Evolutionary conservation across 2,888 invertebrate species (phyloP), one percentile per base, ranked within the genome.

Genomic region (Auanema sp.): DNA sequence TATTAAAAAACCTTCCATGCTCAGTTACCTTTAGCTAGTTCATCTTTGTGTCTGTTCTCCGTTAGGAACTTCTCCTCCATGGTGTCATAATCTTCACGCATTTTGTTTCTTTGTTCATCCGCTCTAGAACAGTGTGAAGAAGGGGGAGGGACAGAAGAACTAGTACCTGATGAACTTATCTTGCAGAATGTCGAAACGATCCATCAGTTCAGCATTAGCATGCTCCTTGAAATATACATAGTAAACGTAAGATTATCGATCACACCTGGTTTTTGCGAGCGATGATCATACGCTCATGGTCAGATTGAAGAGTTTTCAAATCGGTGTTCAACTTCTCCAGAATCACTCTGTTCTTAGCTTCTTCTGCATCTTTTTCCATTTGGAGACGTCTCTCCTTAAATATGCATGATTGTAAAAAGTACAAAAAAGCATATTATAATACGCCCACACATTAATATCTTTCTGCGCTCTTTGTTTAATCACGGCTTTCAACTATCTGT

Each of bases 41-140:
- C 79, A 58, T 76, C 76, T 47, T 76, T 77, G 47, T 68, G 65
- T 50, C 73, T 61, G 54, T 69, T 69, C 60, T 80, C 80, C 24
- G 69, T 74, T 4, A 68, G 64, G 42, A 71, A 59, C 54, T 76
- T 72, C 44, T 74, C 72, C 50, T 76, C 74, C 51, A 72, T 44
- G 14, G 63, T 58, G 50, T 74, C 74, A 47, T 75, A 43, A 50
- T 75, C 71, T 41, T 76, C 74, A 2, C 61, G 63, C 43, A 76
- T 44, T 24, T 71, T 69, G 51, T 67, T 66, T 54, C 70, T 65
- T 53, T 72, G 70, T 16, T 72, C 71, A 25, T 70, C 74, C 12
- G 69, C 71, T 23, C 70, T 62, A 18, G 33, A 43, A 43, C 43
- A 43, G 14, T 43, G 14, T 11, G 47, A 47, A 18, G 47, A 47